These are phyloP conservation scores for Eulemur rubriventer DNA, from an alignment of 2,797 vertebrate genomes.

Conservation along the genomic window DNA sequence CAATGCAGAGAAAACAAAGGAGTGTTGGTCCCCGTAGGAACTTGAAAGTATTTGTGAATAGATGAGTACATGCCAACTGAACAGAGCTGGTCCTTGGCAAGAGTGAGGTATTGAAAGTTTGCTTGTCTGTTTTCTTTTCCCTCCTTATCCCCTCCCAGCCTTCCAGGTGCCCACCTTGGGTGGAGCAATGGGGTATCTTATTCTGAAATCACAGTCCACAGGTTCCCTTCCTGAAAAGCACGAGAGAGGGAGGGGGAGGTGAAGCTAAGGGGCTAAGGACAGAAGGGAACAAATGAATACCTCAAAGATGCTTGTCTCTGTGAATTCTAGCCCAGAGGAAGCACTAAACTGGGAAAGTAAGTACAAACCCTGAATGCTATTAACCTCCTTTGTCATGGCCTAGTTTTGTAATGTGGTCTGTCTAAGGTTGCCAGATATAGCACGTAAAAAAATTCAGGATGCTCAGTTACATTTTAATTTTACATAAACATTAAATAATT, in stretches of 20 bases:
- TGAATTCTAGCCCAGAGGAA: neutral
- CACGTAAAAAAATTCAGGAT: neutral
- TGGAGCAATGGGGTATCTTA: neutral
- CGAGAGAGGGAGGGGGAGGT: accelerated
- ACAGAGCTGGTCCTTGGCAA: neutral
- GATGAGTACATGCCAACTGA: neutral
- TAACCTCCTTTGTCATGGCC: neutral
- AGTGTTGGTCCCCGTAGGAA: neutral
- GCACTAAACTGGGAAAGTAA: neutral
- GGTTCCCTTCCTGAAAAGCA: neutral
- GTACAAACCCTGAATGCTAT: neutral
- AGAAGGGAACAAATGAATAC: neutral
- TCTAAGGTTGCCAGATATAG: neutral
- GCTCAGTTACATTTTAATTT: neutral
- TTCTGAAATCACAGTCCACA: neutral
- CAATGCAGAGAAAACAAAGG: neutral
- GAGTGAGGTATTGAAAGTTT: neutral
- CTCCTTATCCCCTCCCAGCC: neutral
- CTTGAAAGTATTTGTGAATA: neutral
- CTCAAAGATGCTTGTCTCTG: neutral
- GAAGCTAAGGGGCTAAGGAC: neutral
- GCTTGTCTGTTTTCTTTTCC: neutral
- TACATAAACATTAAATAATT: neutral
- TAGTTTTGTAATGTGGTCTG: neutral
- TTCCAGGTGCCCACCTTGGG: neutral